phyloP scores from a whole-genome alignment of 2,888 invertebrate species.

The Meghimatium bilineatum region DNA sequence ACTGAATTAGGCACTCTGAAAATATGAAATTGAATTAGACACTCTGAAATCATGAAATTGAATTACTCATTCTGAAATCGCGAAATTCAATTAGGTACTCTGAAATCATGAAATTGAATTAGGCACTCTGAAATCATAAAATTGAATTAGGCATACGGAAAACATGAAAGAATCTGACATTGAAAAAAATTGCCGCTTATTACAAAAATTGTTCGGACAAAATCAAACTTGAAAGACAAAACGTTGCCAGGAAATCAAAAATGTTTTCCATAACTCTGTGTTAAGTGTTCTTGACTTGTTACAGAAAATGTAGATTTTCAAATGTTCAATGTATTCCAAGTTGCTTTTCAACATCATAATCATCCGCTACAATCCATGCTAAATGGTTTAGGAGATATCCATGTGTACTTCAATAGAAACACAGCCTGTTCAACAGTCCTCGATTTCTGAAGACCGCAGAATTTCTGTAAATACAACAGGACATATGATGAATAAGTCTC shows the following conservation, averaged over 20 bases:
- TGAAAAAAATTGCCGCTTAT: neutral
- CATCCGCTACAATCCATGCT: neutral
- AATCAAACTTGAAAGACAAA: neutral
- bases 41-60: neutral
- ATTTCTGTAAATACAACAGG: neutral
- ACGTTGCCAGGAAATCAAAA: neutral
- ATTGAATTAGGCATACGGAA: too few species aligned
- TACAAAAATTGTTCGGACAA: neutral
- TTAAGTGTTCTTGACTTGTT: neutral
- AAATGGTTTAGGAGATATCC: neutral
- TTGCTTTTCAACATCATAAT: neutral
- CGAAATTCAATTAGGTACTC: neutral
- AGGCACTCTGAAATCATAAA: too few species aligned
- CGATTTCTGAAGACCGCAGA: neutral
- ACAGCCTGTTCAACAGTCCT: neutral
- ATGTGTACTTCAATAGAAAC: neutral
- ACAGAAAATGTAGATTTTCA: neutral
- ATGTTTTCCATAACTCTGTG: neutral
- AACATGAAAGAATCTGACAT: too few species aligned
- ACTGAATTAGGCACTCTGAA: neutral
- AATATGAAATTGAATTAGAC: neutral
- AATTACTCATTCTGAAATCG: too few species aligned
- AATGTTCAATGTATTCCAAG: neutral
- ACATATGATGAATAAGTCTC: neutral
- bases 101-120: neutral